Evolutionary conservation across 2,797 vertebrate species (phyloP).

Genomic region (Oryzias sinensis): DNA sequence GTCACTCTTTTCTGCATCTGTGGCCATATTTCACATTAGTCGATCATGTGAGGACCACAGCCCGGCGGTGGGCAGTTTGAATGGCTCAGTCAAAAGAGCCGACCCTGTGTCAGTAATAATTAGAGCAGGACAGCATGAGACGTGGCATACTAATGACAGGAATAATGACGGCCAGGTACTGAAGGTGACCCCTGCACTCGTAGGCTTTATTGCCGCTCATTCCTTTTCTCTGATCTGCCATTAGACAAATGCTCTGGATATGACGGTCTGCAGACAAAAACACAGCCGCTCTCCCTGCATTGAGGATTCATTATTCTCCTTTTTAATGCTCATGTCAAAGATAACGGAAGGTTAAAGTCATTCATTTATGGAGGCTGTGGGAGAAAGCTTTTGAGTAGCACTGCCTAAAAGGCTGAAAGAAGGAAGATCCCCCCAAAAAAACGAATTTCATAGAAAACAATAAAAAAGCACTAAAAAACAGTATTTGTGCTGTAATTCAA

Average conservation of each 20-base stretch:
- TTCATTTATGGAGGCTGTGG: slow-evolving; percentile 19
- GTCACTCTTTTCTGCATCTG: slow-evolving; percentile 63
- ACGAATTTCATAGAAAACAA: background rate
- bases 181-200: slow-evolving; percentile 70
- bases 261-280: slow-evolving; percentile 42
- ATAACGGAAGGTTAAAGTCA: slow-evolving; percentile 16
- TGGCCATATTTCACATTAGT: slow-evolving; percentile 71
- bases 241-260: slow-evolving; percentile 63
- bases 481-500: background rate
- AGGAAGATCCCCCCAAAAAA: background rate
- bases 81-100: slow-evolving; percentile 50
- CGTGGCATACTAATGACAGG: slow-evolving; percentile 51
- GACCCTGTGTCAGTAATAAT: slow-evolving; percentile 54
- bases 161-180: slow-evolving; percentile 62
- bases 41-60: slow-evolving; percentile 54
- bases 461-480: too few relatives aligned
- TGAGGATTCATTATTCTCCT: slow-evolving; percentile 26
- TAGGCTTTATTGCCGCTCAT: slow-evolving; percentile 58
- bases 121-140: slow-evolving; percentile 49
- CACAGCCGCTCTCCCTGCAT: slow-evolving; percentile 2
- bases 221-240: slow-evolving; percentile 53
- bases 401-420: background rate
- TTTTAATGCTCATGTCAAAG: slow-evolving; percentile 27
- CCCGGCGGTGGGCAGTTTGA: slow-evolving; percentile 47
- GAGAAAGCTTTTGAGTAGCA: background rate